Base-by-base conservation (phyloP, 2,888 invertebrate genomes). In the Scaptomyza tumidula region DNA sequence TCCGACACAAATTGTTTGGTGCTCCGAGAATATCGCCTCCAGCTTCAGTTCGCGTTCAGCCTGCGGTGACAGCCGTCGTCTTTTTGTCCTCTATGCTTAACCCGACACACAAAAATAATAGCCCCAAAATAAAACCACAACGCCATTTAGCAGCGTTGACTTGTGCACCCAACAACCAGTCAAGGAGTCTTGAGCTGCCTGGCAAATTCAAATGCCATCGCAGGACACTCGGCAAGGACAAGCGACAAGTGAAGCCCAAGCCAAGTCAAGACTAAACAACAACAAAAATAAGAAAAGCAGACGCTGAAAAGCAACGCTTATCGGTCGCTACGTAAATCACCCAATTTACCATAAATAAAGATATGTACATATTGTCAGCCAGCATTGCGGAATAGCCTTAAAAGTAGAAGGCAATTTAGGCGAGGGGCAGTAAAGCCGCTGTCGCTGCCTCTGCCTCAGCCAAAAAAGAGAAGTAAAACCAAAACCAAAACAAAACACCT, bases 321-420 rank as follows among this genome's bases (percentile, higher is more conserved):
- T 86, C 88, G 80, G 81, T 84, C 83, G 71, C 89, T 78, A 80
- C 89, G 89, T 90, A 89, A 89, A 89, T 89, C 89, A 89, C 90
- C 84, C 90, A 87, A 86, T 88, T 89, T 88, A 79, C 76, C 78
- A 86, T 81, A 86, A 81, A 85, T 85, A 89, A 84, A 89, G 89
- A 89, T 85, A 83, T 78, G 75, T 82, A 84, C 83, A 88, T 88
- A 88, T 83, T 83, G 83, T 88, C 83, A 86, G 75, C 54, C 59
- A 53, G 53, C 52, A 19, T 41, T 39, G 27, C 16, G 43, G 11
- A 39, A 10, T 6, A 31, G 50, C 6, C 5, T 24, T 27, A 16
- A 45, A 19, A n/a, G 19, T 3, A 6, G 19, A 16, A 13, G 13
- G 6, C 13, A 16, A 33, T 29, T 11, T 5, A 43, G 37, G 14